Percentiles rank a stretch among this genome's conserved stretches.
These are phyloP conservation scores for Spheniscus humboldti DNA, from an alignment of 2,797 vertebrate genomes.

Conservation along the genomic window DNA sequence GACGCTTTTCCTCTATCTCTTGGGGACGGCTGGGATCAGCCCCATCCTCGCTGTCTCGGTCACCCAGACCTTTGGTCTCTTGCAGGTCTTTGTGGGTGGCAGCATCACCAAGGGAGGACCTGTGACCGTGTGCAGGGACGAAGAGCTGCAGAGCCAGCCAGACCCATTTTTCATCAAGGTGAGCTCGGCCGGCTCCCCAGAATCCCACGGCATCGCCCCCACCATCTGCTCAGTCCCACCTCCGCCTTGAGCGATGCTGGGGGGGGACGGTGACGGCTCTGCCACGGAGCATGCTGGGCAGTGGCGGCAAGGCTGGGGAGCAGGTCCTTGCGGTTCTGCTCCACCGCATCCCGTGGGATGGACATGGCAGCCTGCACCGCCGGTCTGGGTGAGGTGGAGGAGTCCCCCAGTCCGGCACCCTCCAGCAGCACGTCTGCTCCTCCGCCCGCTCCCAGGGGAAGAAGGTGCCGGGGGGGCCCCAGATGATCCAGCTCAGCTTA, in stretches of 20 bases:
- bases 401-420: background rate
- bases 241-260: background rate
- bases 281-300: background rate
- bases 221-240: background rate
- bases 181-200: background rate
- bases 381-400: accelerated
- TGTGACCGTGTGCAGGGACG: conserved; percentile 80
- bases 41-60: accelerated
- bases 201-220: background rate
- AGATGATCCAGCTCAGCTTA: conserved; percentile 93
- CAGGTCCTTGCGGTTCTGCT: background rate
- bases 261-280: background rate
- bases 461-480: conserved; percentile 80
- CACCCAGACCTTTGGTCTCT: background rate
- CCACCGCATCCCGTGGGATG: background rate
- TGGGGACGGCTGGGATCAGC: background rate
- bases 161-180: conserved; percentile 83
- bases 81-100: conserved; percentile 87
- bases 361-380: accelerated
- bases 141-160: conserved; percentile 80
- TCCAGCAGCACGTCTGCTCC: background rate
- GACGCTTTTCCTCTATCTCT: background rate
- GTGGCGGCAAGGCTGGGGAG: background rate
- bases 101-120: conserved; percentile 81
- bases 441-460: conserved; percentile 74